Conservation (phyloP, 2,113 vertebrate genomes). For the rat (Rattus norvegicus) region DNA sequence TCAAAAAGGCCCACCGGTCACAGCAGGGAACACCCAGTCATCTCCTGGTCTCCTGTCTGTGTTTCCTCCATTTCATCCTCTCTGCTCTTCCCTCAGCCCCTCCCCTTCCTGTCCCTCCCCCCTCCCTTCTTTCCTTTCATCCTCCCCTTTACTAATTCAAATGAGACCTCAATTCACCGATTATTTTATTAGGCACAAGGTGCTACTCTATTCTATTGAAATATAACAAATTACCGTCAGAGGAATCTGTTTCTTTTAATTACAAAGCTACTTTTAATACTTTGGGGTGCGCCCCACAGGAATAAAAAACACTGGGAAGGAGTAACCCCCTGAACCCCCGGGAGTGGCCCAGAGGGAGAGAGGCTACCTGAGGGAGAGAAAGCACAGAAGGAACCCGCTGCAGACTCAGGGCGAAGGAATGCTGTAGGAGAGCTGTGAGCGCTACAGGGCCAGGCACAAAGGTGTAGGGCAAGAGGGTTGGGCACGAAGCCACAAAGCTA, state of each 20-base stretch:
- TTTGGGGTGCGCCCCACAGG: neutral
- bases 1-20: slow-evolving; percentile 51
- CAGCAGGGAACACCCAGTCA: neutral
- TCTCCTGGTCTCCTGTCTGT: neutral
- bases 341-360: neutral
- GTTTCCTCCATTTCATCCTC: neutral
- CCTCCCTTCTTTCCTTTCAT: neutral
- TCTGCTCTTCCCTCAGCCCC: no score
- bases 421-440: no score
- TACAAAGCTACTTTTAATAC: neutral
- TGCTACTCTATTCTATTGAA: neutral
- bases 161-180: neutral
- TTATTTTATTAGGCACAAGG: neutral
- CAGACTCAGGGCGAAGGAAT: neutral
- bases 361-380: neutral
- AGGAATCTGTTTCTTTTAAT: neutral
- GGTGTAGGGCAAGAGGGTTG: neutral
- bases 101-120: no score
- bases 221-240: neutral
- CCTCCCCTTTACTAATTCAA: slow-evolving; percentile 21
- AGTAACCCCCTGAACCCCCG: neutral
- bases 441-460: neutral
- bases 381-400: neutral
- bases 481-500: neutral
- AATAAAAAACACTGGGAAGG: neutral